Percentiles rank a stretch among this genome's conserved stretches.
Conservation (phyloP, 35 echinoderm and acorn worm species). For the Ophioderma brevispina region DNA sequence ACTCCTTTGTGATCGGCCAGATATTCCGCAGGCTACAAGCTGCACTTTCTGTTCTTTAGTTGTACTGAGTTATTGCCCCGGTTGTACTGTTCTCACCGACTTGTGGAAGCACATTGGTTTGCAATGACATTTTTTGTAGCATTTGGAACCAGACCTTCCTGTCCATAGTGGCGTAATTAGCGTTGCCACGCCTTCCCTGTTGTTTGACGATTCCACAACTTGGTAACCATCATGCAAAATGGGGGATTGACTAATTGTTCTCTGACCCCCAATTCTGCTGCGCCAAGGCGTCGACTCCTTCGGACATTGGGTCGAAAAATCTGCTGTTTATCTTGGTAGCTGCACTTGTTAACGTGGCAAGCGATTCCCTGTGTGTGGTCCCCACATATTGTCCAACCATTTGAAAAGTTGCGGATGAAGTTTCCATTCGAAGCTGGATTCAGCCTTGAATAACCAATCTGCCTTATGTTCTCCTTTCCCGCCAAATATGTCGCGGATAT, state of each 20-base stretch:
- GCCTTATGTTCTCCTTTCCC: constrained; percentile 20
- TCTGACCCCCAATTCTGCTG: constrained; percentile 58
- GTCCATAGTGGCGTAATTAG: constrained; percentile 37
- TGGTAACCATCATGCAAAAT: constrained; percentile 39
- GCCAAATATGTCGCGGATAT: constrained; percentile 23
- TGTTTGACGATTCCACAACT: constrained; percentile 9
- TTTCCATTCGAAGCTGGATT: constrained; percentile 48
- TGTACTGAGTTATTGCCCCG: constrained; percentile 30
- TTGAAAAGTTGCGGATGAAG: constrained; percentile 35
- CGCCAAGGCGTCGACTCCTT: constrained; percentile 42
- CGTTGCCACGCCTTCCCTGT: constrained; percentile 14
- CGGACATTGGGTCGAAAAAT: constrained; percentile 18
- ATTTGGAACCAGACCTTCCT: constrained; percentile 36
- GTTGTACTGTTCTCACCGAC: background rate
- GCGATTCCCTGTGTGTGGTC: constrained; percentile 43
- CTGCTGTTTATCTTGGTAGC: constrained; percentile 59
- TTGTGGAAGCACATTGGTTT: background rate
- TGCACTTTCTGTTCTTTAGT: constrained; percentile 7
- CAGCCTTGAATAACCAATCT: constrained; percentile 25
- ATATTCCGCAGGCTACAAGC: constrained; percentile 54
- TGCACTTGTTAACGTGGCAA: constrained; percentile 56
- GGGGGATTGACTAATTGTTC: constrained; percentile 68
- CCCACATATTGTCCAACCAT: constrained; percentile 37
- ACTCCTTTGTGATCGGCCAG: constrained; percentile 20
- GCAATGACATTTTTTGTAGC: constrained; percentile 3